phyloP scores from a whole-genome alignment of 2,113 vertebrate species.

The Notarius lentiginosus region DNA sequence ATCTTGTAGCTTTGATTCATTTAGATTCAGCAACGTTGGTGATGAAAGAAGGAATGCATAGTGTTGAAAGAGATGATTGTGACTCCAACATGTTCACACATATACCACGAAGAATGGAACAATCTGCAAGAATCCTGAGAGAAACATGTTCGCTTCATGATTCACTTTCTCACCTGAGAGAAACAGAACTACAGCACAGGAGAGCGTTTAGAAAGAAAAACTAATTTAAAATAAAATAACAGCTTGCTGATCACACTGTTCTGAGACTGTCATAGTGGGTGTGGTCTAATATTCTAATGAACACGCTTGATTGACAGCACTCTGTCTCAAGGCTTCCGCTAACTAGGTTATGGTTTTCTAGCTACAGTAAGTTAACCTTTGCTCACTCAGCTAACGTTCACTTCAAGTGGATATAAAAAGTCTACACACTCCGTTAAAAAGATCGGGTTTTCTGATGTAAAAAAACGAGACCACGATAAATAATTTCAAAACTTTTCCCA shows the following conservation, averaged over 20 bases:
- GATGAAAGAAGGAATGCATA: not conserved
- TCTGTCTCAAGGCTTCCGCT: not conserved
- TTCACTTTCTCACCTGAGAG: not conserved
- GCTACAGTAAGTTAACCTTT: not conserved
- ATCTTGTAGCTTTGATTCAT: not conserved
- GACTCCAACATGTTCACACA: not conserved
- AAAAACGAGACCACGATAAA: too few relatives aligned
- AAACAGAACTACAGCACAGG: not conserved
- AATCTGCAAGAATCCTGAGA: not conserved
- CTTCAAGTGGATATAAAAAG: too few relatives aligned
- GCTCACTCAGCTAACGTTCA: not conserved
- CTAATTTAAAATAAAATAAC: not conserved
- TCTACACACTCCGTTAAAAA: too few relatives aligned
- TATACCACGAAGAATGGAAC: not conserved
- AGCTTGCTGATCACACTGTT: not conserved
- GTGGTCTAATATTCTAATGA: not conserved
- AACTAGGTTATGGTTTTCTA: not conserved
- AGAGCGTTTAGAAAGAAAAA: not conserved
- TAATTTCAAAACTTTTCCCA: too few relatives aligned
- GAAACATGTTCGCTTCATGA: not conserved
- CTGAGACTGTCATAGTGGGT: not conserved
- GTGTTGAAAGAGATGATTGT: not conserved
- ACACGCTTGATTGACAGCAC: not conserved
- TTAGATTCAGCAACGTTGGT: not conserved
- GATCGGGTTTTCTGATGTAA: too few relatives aligned